A percentile compares a stretch with the other conserved stretches of the same genome.
These are phyloP conservation scores for Copsychus sechellarum DNA, from an alignment of 2,113 vertebrate genomes.

Conservation along the genomic window DNA sequence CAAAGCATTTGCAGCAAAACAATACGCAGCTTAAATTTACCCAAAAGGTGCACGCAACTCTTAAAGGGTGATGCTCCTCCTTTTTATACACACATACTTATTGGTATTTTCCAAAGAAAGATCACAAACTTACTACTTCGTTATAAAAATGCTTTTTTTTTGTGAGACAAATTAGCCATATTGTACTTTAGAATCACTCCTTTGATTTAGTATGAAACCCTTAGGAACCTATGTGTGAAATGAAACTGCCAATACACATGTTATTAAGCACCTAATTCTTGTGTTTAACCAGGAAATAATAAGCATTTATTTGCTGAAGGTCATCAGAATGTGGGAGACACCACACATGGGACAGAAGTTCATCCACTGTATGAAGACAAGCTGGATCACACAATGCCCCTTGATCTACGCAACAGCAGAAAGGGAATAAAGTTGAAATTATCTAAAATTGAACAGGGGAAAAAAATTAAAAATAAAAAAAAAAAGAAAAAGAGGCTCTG, in stretches of 20 bases:
- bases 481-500: neutral
- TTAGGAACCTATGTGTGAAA: neutral
- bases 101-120: neutral
- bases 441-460: neutral
- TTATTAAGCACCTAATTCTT: neutral
- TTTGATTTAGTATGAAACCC: neutral
- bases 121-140: neutral
- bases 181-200: neutral
- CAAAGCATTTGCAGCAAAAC: neutral
- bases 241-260: neutral
- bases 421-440: neutral
- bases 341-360: neutral
- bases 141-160: neutral
- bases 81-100: neutral
- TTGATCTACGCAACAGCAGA: neutral
- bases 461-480: too few relatives aligned
- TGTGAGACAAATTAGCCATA: neutral
- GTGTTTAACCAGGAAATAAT: neutral
- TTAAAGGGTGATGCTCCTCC: neutral
- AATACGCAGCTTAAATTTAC: neutral
- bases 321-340: neutral
- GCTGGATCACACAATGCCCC: neutral
- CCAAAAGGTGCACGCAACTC: neutral
- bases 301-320: neutral
- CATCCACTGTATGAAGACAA: neutral